Evolutionary conservation across 2,797 vertebrate genomes (phyloP).

Genomic region (Coilia nasus): DNA sequence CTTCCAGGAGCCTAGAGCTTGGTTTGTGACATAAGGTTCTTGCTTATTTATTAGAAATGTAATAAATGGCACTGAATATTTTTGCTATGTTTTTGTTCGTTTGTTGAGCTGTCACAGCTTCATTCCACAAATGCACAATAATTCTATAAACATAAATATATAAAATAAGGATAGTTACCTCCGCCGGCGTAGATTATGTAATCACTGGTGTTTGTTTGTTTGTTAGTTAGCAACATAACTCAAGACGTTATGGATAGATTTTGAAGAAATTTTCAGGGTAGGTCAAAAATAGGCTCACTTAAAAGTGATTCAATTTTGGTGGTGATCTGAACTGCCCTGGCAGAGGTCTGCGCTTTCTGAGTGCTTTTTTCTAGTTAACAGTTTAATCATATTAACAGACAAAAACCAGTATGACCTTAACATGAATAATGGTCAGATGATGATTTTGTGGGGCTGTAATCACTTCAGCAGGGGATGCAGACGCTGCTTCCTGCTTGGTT

Average conservation of each 20-base stretch:
- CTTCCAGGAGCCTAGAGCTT: constrained; percentile 27
- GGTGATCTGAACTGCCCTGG: too few species aligned
- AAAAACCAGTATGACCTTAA: not conserved
- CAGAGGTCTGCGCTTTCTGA: too few species aligned
- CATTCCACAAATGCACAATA: not conserved
- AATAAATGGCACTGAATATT: not conserved
- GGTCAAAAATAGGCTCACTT: too few species aligned
- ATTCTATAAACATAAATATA: too few species aligned
- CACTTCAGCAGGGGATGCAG: not conserved
- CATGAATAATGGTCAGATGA: not conserved
- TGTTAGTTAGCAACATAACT: too few species aligned
- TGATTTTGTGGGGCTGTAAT: not conserved
- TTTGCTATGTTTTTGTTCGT: not conserved
- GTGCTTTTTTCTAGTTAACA: too few species aligned
- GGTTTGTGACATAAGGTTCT: not conserved
- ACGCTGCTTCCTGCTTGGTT: not conserved
- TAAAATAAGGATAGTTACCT: too few species aligned
- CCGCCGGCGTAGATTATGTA: too few species aligned
- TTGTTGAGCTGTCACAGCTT: not conserved
- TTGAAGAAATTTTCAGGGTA: too few species aligned
- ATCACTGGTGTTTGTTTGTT: too few species aligned
- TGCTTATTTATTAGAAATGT: not conserved
- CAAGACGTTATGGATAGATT: too few species aligned
- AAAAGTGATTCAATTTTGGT: too few species aligned
- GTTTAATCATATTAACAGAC: not conserved